phyloP scores from a whole-genome alignment of 2,113 vertebrate genomes.

The Corythornis madagascariensis region DNA sequence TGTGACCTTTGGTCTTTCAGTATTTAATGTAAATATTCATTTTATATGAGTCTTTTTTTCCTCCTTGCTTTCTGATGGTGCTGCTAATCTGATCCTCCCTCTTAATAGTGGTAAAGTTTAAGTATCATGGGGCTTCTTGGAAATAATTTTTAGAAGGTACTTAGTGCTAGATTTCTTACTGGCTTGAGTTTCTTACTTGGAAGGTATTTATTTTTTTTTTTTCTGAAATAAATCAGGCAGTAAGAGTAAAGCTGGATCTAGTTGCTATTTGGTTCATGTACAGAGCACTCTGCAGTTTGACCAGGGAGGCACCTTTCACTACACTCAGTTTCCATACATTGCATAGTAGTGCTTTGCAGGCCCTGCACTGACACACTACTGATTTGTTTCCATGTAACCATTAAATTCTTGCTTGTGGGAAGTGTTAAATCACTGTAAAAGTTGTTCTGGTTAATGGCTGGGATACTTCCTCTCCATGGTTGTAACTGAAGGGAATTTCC shows the following conservation, averaged over 20 bases:
- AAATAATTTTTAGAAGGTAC: not conserved
- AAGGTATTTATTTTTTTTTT: not conserved
- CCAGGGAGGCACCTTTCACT: not conserved
- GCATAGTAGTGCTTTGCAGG: not conserved
- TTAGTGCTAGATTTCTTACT: not conserved
- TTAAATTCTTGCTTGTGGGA: slow-evolving; percentile 9
- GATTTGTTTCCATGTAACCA: not conserved
- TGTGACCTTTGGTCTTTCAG: not conserved
- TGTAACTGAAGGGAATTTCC: not conserved
- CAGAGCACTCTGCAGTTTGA: not conserved
- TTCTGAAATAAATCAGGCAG: not conserved
- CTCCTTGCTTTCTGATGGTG: not conserved
- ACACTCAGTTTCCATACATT: too few species aligned
- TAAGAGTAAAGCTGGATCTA: not conserved
- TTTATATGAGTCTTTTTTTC: not conserved
- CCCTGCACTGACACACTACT: not conserved
- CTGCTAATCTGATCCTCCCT: not conserved
- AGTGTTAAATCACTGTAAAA: not conserved
- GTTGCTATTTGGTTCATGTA: not conserved
- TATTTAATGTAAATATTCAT: not conserved
- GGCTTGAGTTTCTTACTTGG: not conserved
- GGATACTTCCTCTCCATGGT: not conserved
- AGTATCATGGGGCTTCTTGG: not conserved
- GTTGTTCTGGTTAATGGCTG: not conserved
- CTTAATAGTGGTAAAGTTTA: not conserved